These are phyloP conservation scores for Dicaeum eximium DNA, from an alignment of 2,113 vertebrate species.

Conservation along the genomic window DNA sequence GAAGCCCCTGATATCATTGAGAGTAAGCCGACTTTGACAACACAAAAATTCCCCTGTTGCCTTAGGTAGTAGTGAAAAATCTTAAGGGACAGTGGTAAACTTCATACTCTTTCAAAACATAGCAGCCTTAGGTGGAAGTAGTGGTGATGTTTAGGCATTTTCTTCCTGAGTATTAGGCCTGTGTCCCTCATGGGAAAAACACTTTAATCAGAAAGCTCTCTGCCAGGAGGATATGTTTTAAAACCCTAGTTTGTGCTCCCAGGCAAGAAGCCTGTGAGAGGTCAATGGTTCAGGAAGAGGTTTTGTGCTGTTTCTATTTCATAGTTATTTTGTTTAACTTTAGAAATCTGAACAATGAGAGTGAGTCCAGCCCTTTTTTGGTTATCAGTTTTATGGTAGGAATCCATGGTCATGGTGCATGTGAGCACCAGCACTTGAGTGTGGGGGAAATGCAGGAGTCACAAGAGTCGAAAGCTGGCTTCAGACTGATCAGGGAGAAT, in stretches of 20 bases:
- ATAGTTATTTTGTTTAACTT: neutral
- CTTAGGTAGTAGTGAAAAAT: neutral
- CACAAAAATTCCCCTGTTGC: neutral
- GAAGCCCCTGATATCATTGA: neutral
- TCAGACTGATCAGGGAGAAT: neutral
- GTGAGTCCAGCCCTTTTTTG: neutral
- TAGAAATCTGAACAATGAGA: neutral
- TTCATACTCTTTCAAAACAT: neutral
- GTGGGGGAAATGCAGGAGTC: neutral
- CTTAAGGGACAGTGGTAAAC: neutral
- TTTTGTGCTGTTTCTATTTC: neutral
- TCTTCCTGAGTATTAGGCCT: neutral
- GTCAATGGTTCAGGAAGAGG: neutral
- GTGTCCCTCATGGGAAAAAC: neutral
- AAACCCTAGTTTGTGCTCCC: neutral
- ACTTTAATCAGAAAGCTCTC: neutral
- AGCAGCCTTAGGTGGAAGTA: neutral
- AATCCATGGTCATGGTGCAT: rapidly evolving
- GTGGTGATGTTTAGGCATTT: neutral
- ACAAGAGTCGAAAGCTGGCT: neutral
- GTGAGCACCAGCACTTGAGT: neutral
- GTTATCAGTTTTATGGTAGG: neutral
- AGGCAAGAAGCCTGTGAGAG: neutral
- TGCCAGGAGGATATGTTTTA: neutral
- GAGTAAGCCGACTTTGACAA: neutral